Base-by-base conservation (phyloP, 2,113 vertebrate species). In the Tyto alba region DNA sequence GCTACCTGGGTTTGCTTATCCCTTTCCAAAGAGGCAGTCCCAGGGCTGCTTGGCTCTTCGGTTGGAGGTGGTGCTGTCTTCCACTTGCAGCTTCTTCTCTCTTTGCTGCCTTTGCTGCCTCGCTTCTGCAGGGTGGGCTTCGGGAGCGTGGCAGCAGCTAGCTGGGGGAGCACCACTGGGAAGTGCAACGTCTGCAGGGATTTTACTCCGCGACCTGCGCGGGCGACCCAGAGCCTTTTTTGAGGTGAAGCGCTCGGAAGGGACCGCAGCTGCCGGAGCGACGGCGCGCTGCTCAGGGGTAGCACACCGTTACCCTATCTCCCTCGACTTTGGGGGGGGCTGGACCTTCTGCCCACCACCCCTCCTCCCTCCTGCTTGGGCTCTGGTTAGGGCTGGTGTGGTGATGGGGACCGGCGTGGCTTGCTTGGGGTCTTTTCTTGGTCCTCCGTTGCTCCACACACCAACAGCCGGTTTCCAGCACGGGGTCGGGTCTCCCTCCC, bases 291-390 rank as follows among this genome's bases (percentile, higher is more conserved):
- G 43, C 9, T 45, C 41, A 32, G 0, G 1, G 52, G 19, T 4
- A 50, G 41, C 27, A 22, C 18, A 18, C 14, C 2, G 1, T 41
- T 41, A 23, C 9, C 5, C 0, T 45, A 34, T 32, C 25, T 53
- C n/a, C 25, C 36, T 57, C 0, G 0, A n/a, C 15, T 29, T 2
- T 52, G 34, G 20, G 26, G 20, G 26, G 68, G 30, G 13, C 57
- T 56, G 22, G 17, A 22, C 40, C 13, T 34, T 55, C 20, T 47
- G 40, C 76, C n/a, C 67, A 59, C 32, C n/a, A 16, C 52, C 3
- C 0, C 22, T 47, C 7, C 17, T 73, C n/a, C 4, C 11, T 85
- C 26, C 17, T 1, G 1, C 1, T 0, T 22, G 43, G 40, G 30
- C 16, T 78, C 15, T 81, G n/a, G 11, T 56, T 45, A 38, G 23